phyloP scores from a whole-genome alignment of 2,797 vertebrate genomes.

The Dallia pectoralis region DNA sequence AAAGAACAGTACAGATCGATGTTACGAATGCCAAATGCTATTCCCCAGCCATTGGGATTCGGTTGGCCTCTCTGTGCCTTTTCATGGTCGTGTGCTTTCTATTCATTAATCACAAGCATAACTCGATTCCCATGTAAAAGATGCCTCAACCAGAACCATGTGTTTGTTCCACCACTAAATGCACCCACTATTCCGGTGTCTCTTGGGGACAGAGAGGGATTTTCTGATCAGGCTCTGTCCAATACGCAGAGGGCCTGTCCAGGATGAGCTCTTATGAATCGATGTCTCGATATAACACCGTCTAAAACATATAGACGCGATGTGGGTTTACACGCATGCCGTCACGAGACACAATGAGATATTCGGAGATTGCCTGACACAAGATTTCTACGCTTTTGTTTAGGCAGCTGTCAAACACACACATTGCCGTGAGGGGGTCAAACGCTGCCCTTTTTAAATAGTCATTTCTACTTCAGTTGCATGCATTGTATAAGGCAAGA shows the following conservation, averaged over 20 bases:
- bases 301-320: slow-evolving; percentile 22
- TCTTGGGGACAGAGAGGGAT: slow-evolving; percentile 31
- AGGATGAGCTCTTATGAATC: slow-evolving; percentile 59
- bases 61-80: neutral
- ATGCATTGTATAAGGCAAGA: slow-evolving; percentile 25
- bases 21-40: neutral
- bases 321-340: slow-evolving; percentile 33
- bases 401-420: slow-evolving; percentile 33
- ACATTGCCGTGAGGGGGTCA: too few relatives aligned
- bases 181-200: neutral
- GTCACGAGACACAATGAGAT: slow-evolving; percentile 6
- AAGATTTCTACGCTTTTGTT: neutral
- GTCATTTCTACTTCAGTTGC: neutral
- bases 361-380: slow-evolving; percentile 15
- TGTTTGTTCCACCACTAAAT: neutral
- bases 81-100: neutral
- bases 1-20: neutral
- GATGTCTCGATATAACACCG: slow-evolving; percentile 11
- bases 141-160: neutral
- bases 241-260: slow-evolving; percentile 47
- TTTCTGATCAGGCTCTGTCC: slow-evolving; percentile 49
- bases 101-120: slow-evolving; percentile 7
- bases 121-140: neutral
- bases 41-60: slow-evolving; percentile 7
- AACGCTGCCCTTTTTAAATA: neutral